phyloP scores from a whole-genome alignment of 2,113 vertebrate species.

The Balaeniceps rex region DNA sequence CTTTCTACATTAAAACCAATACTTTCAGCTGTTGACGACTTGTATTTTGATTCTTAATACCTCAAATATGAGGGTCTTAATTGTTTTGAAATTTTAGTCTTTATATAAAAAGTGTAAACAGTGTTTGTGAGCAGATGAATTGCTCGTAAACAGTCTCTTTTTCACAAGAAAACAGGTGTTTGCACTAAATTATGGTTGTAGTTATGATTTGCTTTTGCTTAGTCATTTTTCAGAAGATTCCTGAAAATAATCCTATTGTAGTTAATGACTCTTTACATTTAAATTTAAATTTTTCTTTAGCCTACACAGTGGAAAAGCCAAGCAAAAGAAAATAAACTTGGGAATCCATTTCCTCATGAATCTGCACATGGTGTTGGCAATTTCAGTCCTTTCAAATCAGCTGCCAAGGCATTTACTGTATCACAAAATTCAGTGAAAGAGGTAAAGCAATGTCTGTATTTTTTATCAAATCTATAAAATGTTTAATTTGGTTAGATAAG shows the following conservation, averaged over 20 bases:
- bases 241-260: neutral
- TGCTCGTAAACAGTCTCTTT: neutral
- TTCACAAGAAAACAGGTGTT: neutral
- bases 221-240: neutral
- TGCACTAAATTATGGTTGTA: neutral
- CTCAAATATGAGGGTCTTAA: neutral
- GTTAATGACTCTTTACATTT: neutral
- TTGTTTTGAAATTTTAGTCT: neutral
- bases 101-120: neutral
- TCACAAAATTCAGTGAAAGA: slow-evolving; percentile 69
- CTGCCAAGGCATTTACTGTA: slow-evolving; percentile 61
- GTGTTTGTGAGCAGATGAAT: neutral
- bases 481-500: neutral
- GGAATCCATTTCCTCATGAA: slow-evolving; percentile 63
- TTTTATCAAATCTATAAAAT: neutral
- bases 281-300: slow-evolving; percentile 51
- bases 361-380: slow-evolving; percentile 63
- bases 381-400: slow-evolving; percentile 72
- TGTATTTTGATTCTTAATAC: neutral
- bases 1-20: neutral
- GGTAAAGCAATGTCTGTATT: slow-evolving; percentile 43
- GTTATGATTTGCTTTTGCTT: neutral
- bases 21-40: neutral
- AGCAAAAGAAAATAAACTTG: slow-evolving; percentile 75
- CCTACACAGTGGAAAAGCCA: slow-evolving; percentile 72